Evolutionary conservation across 2,113 vertebrate species (phyloP).

Genomic region (Percina caprodes): DNA sequence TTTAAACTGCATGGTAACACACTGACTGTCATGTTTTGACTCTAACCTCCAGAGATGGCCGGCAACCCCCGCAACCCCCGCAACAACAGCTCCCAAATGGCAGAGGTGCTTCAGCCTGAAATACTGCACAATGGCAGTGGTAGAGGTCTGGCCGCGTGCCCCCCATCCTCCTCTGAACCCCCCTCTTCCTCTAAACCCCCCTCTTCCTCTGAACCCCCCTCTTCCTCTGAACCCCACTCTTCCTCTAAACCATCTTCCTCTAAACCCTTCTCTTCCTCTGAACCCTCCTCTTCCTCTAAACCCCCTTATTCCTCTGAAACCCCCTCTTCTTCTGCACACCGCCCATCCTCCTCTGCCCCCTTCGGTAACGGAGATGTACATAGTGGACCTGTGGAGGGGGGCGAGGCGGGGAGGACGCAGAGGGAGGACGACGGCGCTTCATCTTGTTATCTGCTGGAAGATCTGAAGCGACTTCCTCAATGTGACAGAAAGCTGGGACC

Average conservation of each 20-base stretch:
- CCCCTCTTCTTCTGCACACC: no score
- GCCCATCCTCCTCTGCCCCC: not conserved
- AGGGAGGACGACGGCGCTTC: accelerated
- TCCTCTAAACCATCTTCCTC: not conserved
- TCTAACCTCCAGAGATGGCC: slow-evolving; percentile 34
- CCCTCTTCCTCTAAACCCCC: not conserved
- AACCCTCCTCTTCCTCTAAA: not conserved
- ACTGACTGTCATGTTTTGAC: not conserved
- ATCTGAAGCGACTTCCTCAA: slow-evolving; percentile 32
- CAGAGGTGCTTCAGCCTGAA: not conserved
- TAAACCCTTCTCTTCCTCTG: no score
- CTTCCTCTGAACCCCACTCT: no score
- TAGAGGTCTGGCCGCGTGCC: accelerated
- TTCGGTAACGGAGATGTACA: accelerated
- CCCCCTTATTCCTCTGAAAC: not conserved
- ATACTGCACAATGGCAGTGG: not conserved
- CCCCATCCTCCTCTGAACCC: no score
- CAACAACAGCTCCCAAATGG: slow-evolving; percentile 49
- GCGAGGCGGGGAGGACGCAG: accelerated
- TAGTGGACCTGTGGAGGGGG: not conserved
- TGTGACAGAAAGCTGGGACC: not conserved
- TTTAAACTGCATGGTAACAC: no score
- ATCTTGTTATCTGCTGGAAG: not conserved
- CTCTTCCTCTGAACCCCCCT: not conserved
- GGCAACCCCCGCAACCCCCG: accelerated